phyloP scores from a whole-genome alignment of 2,888 invertebrate genomes.

The Creontiades dilutus region DNA sequence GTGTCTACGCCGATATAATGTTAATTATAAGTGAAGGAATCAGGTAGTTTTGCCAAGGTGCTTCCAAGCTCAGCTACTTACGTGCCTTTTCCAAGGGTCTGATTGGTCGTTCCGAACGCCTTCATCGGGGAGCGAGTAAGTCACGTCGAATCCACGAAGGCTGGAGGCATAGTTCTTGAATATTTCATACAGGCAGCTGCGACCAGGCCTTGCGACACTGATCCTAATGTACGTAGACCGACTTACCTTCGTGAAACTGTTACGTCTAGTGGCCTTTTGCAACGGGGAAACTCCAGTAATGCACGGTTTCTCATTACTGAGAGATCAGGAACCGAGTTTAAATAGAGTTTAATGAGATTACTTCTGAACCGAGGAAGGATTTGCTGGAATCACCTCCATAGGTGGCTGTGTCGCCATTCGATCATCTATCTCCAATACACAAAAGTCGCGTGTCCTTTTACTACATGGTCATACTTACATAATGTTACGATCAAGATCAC shows the following conservation, averaged over 20 bases:
- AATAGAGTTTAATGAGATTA: conserved; percentile 32
- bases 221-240: conserved; percentile 18
- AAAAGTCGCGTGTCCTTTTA: no score
- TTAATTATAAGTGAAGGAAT: conserved; percentile 65
- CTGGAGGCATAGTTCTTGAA: background rate
- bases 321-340: background rate
- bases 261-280: conserved; percentile 14
- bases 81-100: background rate
- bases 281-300: background rate
- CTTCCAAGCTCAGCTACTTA: conserved; percentile 33
- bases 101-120: background rate
- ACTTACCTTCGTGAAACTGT: background rate
- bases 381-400: no score
- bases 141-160: background rate
- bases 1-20: conserved; percentile 67
- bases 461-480: no score
- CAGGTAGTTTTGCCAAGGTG: conserved; percentile 48
- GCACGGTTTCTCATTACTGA: conserved; percentile 7
- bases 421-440: no score
- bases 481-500: no score
- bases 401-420: no score
- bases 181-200: conserved; percentile 26
- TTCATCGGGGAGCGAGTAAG: background rate
- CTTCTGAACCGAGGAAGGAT: background rate
- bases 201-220: background rate